Conservation (phyloP, 92 coral and sea anemone genomes). For the Phenganax marumi region DNA sequence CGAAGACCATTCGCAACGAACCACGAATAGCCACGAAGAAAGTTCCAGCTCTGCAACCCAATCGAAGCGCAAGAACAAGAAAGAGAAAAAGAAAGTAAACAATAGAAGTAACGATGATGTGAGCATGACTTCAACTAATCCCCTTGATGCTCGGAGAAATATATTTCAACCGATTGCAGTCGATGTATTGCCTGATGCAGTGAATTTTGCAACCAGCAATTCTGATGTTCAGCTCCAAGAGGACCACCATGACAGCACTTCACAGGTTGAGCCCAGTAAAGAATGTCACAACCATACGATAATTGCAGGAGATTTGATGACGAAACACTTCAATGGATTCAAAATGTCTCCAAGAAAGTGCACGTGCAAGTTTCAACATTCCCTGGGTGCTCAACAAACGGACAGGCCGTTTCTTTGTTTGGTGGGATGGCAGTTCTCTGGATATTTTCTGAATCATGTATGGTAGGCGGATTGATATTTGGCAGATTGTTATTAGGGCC, state of each 20-base stretch:
- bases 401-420: too few relatives aligned
- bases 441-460: too few relatives aligned
- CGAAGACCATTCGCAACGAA: conserved; percentile 2
- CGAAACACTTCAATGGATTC: neutral
- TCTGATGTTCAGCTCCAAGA: too few relatives aligned
- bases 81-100: neutral
- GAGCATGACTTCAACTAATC: too few relatives aligned
- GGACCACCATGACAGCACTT: neutral
- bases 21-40: neutral
- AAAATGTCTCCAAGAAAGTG: neutral
- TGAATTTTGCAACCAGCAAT: neutral
- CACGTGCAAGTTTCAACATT: neutral
- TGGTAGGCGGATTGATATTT: too few relatives aligned
- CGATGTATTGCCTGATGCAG: neutral
- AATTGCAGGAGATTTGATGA: conserved; percentile 8
- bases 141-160: too few relatives aligned
- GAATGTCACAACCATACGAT: too few relatives aligned
- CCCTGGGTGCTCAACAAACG: conserved; percentile 1
- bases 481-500: too few relatives aligned
- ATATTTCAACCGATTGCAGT: neutral
- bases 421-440: too few relatives aligned
- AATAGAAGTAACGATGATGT: too few relatives aligned
- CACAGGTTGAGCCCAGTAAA: too few relatives aligned
- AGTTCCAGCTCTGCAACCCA: neutral
- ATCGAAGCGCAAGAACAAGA: neutral